Evolutionary conservation across 2,888 invertebrate genomes (phyloP).

Genomic region (Zaprionus bogoriensis): DNA sequence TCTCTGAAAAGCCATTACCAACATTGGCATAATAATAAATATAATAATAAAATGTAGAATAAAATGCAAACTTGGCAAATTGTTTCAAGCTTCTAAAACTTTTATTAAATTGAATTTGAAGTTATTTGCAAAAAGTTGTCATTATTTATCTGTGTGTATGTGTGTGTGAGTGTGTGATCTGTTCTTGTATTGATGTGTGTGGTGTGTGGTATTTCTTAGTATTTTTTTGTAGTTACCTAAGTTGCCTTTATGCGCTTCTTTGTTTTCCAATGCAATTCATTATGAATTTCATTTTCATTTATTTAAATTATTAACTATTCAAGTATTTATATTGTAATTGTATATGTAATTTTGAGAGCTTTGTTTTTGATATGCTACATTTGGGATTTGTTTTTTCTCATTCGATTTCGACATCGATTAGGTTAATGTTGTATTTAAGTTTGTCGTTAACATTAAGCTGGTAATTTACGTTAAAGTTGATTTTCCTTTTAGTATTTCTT

Average conservation of each 20-base stretch:
- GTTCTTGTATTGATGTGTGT: conserved; percentile 33
- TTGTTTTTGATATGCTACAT: conserved; percentile 73
- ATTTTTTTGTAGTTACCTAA: conserved; percentile 29
- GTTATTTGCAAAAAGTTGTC: conserved; percentile 73
- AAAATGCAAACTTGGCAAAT: conserved; percentile 6
- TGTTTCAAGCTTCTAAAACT: conserved; percentile 70
- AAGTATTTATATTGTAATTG: conserved; percentile 69
- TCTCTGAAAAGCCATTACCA: too few relatives aligned
- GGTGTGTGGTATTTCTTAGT: conserved; percentile 36
- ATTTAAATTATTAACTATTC: conserved; percentile 61
- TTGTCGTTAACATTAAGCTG: conserved; percentile 66
- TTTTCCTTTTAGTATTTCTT: conserved; percentile 28
- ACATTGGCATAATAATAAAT: neutral
- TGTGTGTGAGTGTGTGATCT: conserved; percentile 40
- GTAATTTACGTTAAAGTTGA: conserved; percentile 50
- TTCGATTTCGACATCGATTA: conserved; percentile 57
- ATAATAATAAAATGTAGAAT: neutral
- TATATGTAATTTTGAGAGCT: conserved; percentile 68
- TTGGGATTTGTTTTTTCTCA: conserved; percentile 25
- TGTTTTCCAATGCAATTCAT: conserved; percentile 54
- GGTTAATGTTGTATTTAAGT: conserved; percentile 54
- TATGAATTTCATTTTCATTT: conserved; percentile 54
- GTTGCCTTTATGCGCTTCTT: conserved; percentile 47
- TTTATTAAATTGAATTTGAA: conserved; percentile 74
- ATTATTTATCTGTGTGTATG: conserved; percentile 51